These are phyloP conservation scores for Phalacrocorax carbo DNA, from an alignment of 2,113 vertebrate species.

Conservation along the genomic window DNA sequence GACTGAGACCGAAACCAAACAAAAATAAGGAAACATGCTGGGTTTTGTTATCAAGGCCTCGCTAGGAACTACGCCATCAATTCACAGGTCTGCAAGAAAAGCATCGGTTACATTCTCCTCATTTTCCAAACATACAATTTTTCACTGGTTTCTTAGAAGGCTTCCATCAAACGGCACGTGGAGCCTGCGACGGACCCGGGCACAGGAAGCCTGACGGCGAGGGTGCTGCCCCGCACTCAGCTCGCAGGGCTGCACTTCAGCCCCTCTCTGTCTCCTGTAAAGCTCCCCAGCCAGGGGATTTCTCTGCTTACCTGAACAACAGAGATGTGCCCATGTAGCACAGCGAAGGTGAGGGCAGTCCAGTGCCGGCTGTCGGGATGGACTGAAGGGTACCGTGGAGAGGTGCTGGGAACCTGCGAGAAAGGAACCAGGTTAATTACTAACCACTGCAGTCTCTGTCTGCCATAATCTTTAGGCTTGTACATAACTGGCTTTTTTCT, in stretches of 20 bases:
- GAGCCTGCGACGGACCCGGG: fast-evolving
- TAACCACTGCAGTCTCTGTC: not conserved
- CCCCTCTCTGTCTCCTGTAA: not conserved
- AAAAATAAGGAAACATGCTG: fast-evolving
- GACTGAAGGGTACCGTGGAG: conserved; percentile 86
- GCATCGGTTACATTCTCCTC: not conserved
- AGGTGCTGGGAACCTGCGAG: conserved; percentile 85
- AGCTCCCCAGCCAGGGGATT: fast-evolving
- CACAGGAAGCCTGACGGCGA: not conserved
- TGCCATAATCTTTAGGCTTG: not conserved
- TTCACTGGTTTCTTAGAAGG: not conserved
- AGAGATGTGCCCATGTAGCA: conserved; percentile 93
- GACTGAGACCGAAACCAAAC: not conserved
- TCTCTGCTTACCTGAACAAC: conserved; percentile 89
- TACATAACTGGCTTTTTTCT: not conserved
- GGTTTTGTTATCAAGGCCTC: not conserved
- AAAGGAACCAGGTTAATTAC: not conserved
- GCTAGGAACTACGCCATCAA: fast-evolving
- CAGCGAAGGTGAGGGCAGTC: conserved; percentile 91
- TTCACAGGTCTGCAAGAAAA: not conserved
- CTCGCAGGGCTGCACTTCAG: not conserved
- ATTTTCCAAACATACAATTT: fast-evolving
- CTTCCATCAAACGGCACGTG: not conserved
- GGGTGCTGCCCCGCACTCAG: not conserved
- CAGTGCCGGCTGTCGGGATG: conserved; percentile 96